phyloP scores from a whole-genome alignment of 2,797 vertebrate genomes.

The Nyctibius grandis region DNA sequence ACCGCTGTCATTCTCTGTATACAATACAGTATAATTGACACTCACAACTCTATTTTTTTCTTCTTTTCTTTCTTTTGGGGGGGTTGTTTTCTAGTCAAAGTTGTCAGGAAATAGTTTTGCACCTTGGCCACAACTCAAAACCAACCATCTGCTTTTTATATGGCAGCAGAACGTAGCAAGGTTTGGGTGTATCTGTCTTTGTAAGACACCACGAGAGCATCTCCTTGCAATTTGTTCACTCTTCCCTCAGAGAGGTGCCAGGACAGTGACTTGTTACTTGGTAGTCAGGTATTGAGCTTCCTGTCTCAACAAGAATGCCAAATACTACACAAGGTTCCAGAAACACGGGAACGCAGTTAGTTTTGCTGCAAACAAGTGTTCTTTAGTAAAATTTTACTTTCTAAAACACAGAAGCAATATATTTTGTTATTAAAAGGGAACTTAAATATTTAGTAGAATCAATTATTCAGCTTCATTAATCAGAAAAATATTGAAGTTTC shows the following conservation, averaged over 20 bases:
- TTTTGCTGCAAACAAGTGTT: neutral
- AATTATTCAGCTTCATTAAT: neutral
- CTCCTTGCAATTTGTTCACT: neutral
- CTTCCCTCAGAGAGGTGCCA: neutral
- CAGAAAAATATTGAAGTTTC: neutral
- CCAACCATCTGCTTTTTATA: neutral
- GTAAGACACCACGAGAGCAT: neutral
- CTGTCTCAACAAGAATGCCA: neutral
- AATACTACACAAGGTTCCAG: neutral
- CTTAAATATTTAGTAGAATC: neutral
- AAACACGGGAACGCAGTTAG: neutral
- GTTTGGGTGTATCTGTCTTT: neutral
- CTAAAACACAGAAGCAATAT: neutral
- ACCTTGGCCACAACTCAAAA: neutral
- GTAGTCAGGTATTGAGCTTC: neutral
- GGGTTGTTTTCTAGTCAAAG: neutral
- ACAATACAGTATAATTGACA: neutral
- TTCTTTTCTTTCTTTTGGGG: rapidly evolving
- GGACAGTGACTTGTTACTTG: neutral
- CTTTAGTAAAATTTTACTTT: neutral
- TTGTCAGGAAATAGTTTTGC: neutral
- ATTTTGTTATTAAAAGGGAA: neutral
- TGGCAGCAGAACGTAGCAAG: neutral
- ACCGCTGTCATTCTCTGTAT: neutral
- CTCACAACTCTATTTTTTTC: neutral